These are phyloP conservation scores for Helicoverpa assulta DNA, from an alignment of 2,888 invertebrate species.

Conservation along the genomic window DNA sequence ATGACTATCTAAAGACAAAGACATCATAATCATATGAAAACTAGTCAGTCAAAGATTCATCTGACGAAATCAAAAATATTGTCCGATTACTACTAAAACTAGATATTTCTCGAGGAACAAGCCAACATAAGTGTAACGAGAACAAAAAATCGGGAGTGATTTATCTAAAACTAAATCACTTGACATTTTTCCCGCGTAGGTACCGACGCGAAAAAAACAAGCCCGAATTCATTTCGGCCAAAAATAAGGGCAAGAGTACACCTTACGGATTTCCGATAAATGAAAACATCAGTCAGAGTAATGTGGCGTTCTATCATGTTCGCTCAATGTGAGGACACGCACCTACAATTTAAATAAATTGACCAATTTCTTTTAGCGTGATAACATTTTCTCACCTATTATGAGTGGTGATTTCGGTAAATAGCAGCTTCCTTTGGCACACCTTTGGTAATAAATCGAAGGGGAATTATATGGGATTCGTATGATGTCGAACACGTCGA, in stretches of 20 bases:
- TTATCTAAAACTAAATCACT: conserved; percentile 45
- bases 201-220: conserved; percentile 32
- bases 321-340: conserved; percentile 55
- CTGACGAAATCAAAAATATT: not conserved
- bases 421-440: conserved; percentile 39
- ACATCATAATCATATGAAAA: too few species aligned
- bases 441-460: conserved; percentile 51
- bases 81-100: not conserved
- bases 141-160: conserved; percentile 36
- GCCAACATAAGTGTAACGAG: not conserved
- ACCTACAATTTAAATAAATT: conserved; percentile 64
- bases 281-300: conserved; percentile 65
- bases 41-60: too few species aligned
- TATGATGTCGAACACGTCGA: conserved; percentile 25
- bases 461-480: conserved; percentile 36
- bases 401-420: conserved; percentile 40
- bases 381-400: conserved; percentile 51
- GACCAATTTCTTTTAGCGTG: conserved; percentile 59
- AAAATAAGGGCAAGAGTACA: conserved; percentile 52
- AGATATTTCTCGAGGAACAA: conserved; percentile 1
- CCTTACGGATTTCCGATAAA: conserved; percentile 63
- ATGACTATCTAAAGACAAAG: too few species aligned
- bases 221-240: conserved; percentile 39
- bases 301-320: conserved; percentile 63
- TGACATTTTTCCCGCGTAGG: conserved; percentile 7